Conservation (phyloP, 2,888 invertebrate species). For the Blastobasis adustella region DNA sequence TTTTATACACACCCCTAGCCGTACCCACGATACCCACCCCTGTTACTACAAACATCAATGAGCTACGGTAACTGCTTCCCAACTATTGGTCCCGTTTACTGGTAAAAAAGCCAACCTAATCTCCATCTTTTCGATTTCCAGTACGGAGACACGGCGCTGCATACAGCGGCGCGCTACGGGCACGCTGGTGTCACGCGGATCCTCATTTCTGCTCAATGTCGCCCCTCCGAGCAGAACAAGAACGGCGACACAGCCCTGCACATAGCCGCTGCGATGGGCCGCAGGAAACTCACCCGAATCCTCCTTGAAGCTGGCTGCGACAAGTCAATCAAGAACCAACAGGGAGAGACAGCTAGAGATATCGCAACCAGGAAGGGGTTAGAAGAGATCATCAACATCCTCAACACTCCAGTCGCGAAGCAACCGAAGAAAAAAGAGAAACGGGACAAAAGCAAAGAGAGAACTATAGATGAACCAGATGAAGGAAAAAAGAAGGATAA, state of each 20-base stretch:
- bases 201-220: slow-evolving; percentile 91
- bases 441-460: slow-evolving; percentile 68
- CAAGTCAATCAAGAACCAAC: slow-evolving; percentile 82
- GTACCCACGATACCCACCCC: too few species aligned
- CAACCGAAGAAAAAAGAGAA: slow-evolving; percentile 55
- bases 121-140: slow-evolving; percentile 43
- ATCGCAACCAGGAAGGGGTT: slow-evolving; percentile 92
- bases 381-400: slow-evolving; percentile 87
- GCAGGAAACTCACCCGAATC: slow-evolving; percentile 92
- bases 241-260: slow-evolving; percentile 97
- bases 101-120: not conserved
- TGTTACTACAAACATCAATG: too few species aligned
- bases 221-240: slow-evolving; percentile 92
- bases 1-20: too few species aligned
- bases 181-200: slow-evolving; percentile 97
- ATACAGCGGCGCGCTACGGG: slow-evolving; percentile 95
- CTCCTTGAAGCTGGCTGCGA: slow-evolving; percentile 90
- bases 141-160: slow-evolving; percentile 96
- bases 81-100: too few species aligned
- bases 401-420: slow-evolving; percentile 74
- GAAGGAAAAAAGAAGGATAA: slow-evolving; percentile 58
- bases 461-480: slow-evolving; percentile 71
- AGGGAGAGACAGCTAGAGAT: slow-evolving; percentile 91
- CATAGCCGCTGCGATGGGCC: slow-evolving; percentile 95
- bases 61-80: too few species aligned